Base-by-base conservation (phyloP, 1,140 invertebrate species). In the Drosophila burlai region DNA sequence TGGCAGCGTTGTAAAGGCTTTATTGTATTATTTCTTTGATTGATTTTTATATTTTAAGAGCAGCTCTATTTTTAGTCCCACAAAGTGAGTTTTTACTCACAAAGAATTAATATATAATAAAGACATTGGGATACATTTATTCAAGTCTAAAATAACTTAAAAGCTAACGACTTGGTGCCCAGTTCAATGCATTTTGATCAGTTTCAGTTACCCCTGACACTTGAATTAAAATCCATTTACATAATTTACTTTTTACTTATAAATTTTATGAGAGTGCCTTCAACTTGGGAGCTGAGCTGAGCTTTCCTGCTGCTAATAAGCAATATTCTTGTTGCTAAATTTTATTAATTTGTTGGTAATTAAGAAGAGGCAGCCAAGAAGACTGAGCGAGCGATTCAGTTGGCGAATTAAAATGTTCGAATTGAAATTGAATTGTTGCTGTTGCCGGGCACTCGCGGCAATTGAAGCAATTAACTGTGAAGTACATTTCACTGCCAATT, bases 381-480 rank as follows among this genome's bases (percentile, higher is more conserved):
- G 24, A 49, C 46, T 26, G 46, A 40, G 29, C 36, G 29, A 45
- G 18, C 34, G 21, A 21, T n/a, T 54, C 31, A 36, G 31, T 21
- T 31, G 40, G n/a, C 13, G 42, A 74, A 62, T 62, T 65, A 68
- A 74, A 61, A 80, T 64, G 78, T 81, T 84, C 64, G 78, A 84
- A 81, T 89, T 89, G 77, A 89, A 89, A 83, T 87, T 63, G 69
- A 89, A 78, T 87, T 83, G 57, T 60, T 71, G 74, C 65, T 73
- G 72, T 72, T 55, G 61, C 43, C 74, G 58, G 65, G 63, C 43
- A 26, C 63, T 67, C 43, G 62, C 36, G 63, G 72, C 86, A 90
- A 90, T 90, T 90, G 85, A 79, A 76, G 76, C 85, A 90, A 91
- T 90, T 90, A 90, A 90, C 62, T 82, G 86, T 90, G 72, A 90